Conservation (phyloP, 92 coral and sea anemone species). For the Plumapathes pennacea region DNA sequence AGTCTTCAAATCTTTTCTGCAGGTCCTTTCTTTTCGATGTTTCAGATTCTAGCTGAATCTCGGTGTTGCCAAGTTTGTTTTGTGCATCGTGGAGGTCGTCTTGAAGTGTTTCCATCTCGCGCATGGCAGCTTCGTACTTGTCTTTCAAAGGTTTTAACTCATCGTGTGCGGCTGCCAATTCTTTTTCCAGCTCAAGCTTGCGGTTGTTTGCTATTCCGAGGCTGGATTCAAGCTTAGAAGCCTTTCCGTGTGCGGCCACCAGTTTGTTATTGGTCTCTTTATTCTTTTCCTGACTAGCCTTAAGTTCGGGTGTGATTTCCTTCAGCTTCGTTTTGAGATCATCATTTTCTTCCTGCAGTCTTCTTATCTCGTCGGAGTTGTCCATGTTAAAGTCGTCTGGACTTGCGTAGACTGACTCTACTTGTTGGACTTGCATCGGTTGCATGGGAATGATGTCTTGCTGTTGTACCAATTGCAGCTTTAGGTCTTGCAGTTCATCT, state of each 20-base stretch:
- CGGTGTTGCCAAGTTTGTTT: slow-evolving; percentile 53
- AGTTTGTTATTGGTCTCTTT: slow-evolving; percentile 62
- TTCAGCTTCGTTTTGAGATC: slow-evolving; percentile 44
- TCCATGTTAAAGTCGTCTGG: slow-evolving; percentile 66
- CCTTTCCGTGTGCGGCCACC: slow-evolving; percentile 61
- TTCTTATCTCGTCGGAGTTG: slow-evolving; percentile 65
- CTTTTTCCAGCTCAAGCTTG: slow-evolving; percentile 63
- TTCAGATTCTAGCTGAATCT: slow-evolving; percentile 65
- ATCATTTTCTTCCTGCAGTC: slow-evolving; percentile 63
- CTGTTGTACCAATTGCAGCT: slow-evolving; percentile 63
- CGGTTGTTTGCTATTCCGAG: slow-evolving; percentile 62
- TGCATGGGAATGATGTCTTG: slow-evolving; percentile 61
- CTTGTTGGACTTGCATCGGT: slow-evolving; percentile 54
- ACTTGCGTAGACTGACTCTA: slow-evolving; percentile 56
- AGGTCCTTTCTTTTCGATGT: slow-evolving; percentile 59
- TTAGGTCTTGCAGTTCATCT: slow-evolving; percentile 61
- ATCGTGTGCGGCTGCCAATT: slow-evolving; percentile 55
- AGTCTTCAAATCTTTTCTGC: slow-evolving; percentile 67
- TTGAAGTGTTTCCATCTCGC: slow-evolving; percentile 58
- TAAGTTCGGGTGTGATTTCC: slow-evolving; percentile 58
- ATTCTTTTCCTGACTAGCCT: slow-evolving; percentile 45
- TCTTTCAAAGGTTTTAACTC: slow-evolving; percentile 59
- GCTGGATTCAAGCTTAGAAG: slow-evolving; percentile 56
- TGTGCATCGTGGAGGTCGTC: slow-evolving; percentile 66
- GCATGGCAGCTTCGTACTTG: slow-evolving; percentile 49